Base-by-base conservation (phyloP, 2,797 vertebrate species). In the Erethizon dorsatum region DNA sequence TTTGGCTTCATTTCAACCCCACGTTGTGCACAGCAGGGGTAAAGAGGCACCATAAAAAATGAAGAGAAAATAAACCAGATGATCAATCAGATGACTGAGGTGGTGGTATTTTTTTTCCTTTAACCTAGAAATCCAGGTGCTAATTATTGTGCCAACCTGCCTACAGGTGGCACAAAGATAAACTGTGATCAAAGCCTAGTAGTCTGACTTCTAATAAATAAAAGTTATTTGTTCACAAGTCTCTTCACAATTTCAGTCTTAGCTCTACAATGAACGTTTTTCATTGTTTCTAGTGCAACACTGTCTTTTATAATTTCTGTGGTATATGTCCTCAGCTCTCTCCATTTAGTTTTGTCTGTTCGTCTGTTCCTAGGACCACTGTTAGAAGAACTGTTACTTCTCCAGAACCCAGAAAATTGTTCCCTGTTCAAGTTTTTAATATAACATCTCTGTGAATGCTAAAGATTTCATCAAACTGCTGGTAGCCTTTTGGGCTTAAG, bases 21-120 rank as follows among this genome's bases (percentile, higher is more conserved):
- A 96, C 67, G 78, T 89, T 97, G 93, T 97, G 96, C 77, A 41
- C 26, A 1, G 41, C 2, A 28, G 73, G 84, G 37, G 63, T 57
- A 86, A 97, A 88, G 18, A 87, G 47, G 17, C 67, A 65, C 0
- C 87, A 82, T 73, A 88, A 91, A 97, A 94, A 26, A 82, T 91
- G 63, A 94, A 89, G 4, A 3, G 93, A 97, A 98, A 98, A 31
- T 90, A 97, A 98, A 95, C 3, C 54, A 80, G 94, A 97, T 77
- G n/a, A 98, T 88, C 73, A 94, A 94, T 94, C 95, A 93, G 50
- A 86, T 10, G 69, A 87, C 73, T 92, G 59, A 33, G 31, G 3
- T 14, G 11, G 1, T 65, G 20, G 1, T 88, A 61, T 77, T 50
- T 31, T 41, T 59, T 95, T 80, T 69, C 24, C 26, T 91, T 97